Evolutionary conservation across 2,797 vertebrate species (phyloP).

Genomic region (Artibeus lituratus): DNA sequence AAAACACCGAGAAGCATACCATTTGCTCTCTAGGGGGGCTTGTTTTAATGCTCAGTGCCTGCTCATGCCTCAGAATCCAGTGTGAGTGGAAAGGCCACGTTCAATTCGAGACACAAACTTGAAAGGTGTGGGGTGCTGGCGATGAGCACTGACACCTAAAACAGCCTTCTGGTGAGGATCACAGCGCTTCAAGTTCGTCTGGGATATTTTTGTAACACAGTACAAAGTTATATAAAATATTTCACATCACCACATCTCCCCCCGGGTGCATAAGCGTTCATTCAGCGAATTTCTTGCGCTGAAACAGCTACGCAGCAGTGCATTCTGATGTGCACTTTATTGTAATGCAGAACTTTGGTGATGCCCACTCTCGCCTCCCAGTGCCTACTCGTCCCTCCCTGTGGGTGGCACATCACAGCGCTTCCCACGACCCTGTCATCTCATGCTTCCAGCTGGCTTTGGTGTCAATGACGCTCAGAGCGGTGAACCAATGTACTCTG

Average conservation of each 20-base stretch:
- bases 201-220: conserved; percentile 77
- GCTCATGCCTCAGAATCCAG: conserved; percentile 48
- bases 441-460: conserved; percentile 88
- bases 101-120: neutral
- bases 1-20: conserved; percentile 74
- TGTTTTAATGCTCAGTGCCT: conserved; percentile 82
- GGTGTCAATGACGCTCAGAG: conserved; percentile 81
- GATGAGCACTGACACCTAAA: conserved; percentile 77
- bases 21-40: conserved; percentile 77
- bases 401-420: conserved; percentile 86
- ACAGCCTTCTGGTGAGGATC: conserved; percentile 69
- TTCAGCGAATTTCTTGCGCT: conserved; percentile 71
- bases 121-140: neutral
- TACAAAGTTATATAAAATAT: conserved; percentile 79
- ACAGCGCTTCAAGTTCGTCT: conserved; percentile 76
- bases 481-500: conserved; percentile 89
- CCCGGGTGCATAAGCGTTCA: conserved; percentile 58
- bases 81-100: conserved; percentile 38
- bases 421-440: conserved; percentile 85
- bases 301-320: conserved; percentile 64
- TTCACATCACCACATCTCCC: conserved; percentile 82
- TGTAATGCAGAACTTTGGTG: conserved; percentile 89
- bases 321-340: conserved; percentile 75
- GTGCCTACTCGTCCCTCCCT: conserved; percentile 81
- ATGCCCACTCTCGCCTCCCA: conserved; percentile 93